Evolutionary conservation across 1,140 invertebrate genomes (phyloP), one percentile per base, ranked within the genome.

Genomic region (Doryteuthis pealeii): DNA sequence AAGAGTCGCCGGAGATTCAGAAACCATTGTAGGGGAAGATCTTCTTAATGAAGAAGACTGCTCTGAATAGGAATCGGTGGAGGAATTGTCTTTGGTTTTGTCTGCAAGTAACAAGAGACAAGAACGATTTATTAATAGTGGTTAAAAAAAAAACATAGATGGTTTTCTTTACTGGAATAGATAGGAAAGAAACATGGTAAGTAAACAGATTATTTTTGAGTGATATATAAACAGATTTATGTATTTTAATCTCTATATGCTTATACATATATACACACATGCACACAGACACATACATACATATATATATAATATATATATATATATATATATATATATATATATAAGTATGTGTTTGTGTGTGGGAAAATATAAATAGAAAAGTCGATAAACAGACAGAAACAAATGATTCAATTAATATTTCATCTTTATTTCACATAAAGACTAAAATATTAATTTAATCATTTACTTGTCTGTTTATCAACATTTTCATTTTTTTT

Each of bases 41-140:
- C 66, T 68, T 32, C 31, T 68, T 31, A 68, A 18, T 33, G 66
- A 31, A 22, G 66, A 30, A 30, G 66, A 68, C 22, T 33, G 28
- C 30, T 68, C 66, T 31, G 66, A 33, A 30, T 68, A 32, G 30
- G 66, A 68, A 68, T 31, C 66, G 30, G 66, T 26, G 32, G 66
- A 32, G 32, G n/a, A 15, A 32, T 68, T 68, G 18, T 68, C 66
- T 68, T 68, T 68, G 66, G 31, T 68, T 68, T 68, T 68, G 18
- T 68, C 66, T 68, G 31, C 5, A 68, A 68, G 8, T 26, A 68
- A 31, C 8, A 33, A 6, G 12, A 68, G 30, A 30, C 28, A 32
- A 31, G 30, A 68, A 2, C 22, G 4, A 68, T 8, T 10, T 8
- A 33, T 68, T 32, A 68, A 30, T n/a, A 14, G 18, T 28, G 26